Conservation (phyloP, 2,113 vertebrate species). For the Rhadina sibilatrix region DNA sequence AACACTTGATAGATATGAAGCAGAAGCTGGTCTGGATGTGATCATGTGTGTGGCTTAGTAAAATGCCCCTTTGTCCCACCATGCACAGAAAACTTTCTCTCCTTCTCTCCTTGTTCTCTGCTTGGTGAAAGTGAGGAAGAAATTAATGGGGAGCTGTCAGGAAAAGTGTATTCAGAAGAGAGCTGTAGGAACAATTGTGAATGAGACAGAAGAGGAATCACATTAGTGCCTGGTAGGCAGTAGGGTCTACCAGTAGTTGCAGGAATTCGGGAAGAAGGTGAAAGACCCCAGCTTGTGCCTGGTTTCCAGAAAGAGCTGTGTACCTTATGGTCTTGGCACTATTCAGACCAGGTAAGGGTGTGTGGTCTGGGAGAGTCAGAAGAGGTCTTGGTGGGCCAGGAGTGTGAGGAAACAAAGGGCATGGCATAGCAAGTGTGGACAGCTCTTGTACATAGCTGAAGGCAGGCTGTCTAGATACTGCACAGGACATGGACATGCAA, state of each 20-base stretch:
- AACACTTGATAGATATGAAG: not conserved
- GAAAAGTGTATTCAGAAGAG: not conserved
- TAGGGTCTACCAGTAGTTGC: not conserved
- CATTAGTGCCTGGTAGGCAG: not conserved
- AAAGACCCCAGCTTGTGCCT: not conserved
- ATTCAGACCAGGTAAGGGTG: not conserved
- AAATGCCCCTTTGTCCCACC: not conserved
- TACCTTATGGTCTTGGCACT: not conserved
- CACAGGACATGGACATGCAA: not conserved
- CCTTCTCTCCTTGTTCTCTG: not conserved
- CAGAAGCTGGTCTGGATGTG: not conserved
- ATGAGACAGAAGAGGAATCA: not conserved
- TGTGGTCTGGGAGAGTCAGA: not conserved
- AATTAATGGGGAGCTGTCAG: not conserved
- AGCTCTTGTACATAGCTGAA: not conserved
- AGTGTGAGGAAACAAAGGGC: not conserved
- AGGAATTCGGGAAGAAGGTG: not conserved
- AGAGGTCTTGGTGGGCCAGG: not conserved
- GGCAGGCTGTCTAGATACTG: not conserved
- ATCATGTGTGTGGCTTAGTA: not conserved
- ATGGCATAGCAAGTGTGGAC: not conserved
- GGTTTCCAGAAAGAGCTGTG: not conserved
- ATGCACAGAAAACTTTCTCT: not conserved
- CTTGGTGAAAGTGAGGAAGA: not conserved
- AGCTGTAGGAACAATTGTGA: not conserved